Conservation (phyloP, 2,113 vertebrate genomes). For the Macaca fascicularis region DNA sequence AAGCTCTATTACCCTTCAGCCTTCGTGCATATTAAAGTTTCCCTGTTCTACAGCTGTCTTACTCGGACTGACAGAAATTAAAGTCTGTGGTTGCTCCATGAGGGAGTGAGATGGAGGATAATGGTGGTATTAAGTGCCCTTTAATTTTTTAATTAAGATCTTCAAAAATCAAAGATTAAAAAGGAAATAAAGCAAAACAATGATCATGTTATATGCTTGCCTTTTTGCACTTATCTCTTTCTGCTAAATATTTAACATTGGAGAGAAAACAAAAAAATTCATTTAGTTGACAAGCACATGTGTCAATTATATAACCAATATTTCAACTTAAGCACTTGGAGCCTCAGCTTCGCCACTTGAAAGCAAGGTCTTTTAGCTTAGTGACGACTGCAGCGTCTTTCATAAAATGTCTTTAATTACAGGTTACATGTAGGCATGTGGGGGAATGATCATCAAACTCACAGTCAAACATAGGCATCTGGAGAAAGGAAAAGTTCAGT, state of each 20-base stretch:
- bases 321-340: neutral
- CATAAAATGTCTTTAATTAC: neutral
- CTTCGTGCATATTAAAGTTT: neutral
- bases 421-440: neutral
- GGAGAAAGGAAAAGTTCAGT: neutral
- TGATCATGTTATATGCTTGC: neutral
- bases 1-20: neutral
- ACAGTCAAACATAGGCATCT: neutral
- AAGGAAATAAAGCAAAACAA: neutral
- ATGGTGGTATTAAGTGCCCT: accelerated
- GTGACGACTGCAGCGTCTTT: neutral
- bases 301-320: neutral
- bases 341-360: neutral
- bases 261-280: neutral
- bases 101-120: neutral
- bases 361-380: neutral
- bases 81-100: neutral
- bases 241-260: neutral
- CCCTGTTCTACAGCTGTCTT: neutral
- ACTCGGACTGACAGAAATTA: neutral
- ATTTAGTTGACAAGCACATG: neutral
- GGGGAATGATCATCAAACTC: neutral
- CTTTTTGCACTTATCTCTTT: neutral
- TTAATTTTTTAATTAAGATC: neutral
- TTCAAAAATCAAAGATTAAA: neutral